phyloP scores from a whole-genome alignment of 1,140 invertebrate genomes.

The Neodiprion virginianus region DNA sequence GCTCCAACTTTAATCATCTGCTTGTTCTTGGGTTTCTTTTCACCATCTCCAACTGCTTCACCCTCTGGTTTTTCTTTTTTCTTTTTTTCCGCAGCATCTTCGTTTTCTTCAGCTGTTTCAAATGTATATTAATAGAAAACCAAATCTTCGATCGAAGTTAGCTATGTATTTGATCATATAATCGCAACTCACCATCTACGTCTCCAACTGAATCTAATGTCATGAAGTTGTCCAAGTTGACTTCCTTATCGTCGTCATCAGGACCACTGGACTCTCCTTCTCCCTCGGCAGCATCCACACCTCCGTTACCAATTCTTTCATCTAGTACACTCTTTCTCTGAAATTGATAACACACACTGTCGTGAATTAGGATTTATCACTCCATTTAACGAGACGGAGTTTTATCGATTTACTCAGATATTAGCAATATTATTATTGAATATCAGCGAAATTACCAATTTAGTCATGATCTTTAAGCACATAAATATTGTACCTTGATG shows the following conservation, averaged over 20 bases:
- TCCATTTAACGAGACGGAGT: not conserved
- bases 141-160: slow-evolving; percentile 25
- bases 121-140: slow-evolving; percentile 6
- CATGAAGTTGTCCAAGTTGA: slow-evolving; percentile 83
- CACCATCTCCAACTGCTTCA: slow-evolving; percentile 53
- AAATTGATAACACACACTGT: slow-evolving; percentile 26
- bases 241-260: slow-evolving; percentile 74
- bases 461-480: not conserved
- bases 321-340: slow-evolving; percentile 52
- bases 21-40: slow-evolving; percentile 64
- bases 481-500: slow-evolving; percentile 68
- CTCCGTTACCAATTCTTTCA: slow-evolving; percentile 50
- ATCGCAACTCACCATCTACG: slow-evolving; percentile 69
- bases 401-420: not conserved
- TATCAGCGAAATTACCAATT: not conserved
- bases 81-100: slow-evolving; percentile 67
- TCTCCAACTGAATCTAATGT: slow-evolving; percentile 85
- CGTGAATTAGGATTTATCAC: not conserved
- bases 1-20: slow-evolving; percentile 77
- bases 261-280: slow-evolving; percentile 64
- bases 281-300: slow-evolving; percentile 41
- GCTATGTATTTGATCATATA: slow-evolving; percentile 20
- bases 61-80: slow-evolving; percentile 60
- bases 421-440: not conserved
- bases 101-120: slow-evolving; percentile 63